Evolutionary conservation across 2,888 invertebrate genomes (phyloP).

Genomic region (Melipona bicolor): DNA sequence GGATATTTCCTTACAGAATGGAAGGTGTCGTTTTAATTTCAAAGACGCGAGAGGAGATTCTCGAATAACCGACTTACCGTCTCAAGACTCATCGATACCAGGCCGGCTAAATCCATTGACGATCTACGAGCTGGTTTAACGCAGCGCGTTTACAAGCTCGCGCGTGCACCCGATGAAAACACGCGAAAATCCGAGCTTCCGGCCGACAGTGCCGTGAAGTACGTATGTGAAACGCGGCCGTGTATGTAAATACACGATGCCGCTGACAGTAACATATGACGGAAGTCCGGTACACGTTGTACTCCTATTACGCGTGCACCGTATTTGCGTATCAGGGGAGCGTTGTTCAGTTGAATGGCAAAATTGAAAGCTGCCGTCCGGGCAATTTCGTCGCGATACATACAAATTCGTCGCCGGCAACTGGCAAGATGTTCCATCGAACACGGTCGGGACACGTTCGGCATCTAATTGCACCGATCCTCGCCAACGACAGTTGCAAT

Average conservation of each 20-base stretch:
- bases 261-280: constrained; percentile 63
- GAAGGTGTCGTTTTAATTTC: too few species aligned
- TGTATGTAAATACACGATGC: constrained; percentile 47
- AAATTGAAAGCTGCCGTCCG: constrained; percentile 55
- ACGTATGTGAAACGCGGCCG: background rate
- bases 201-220: constrained; percentile 32
- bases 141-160: constrained; percentile 33
- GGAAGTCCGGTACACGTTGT: constrained; percentile 62
- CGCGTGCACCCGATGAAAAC: constrained; percentile 46
- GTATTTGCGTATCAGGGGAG: constrained; percentile 43
- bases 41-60: too few species aligned
- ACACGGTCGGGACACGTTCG: background rate
- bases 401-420: background rate
- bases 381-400: constrained; percentile 37
- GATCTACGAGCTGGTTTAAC: constrained; percentile 43
- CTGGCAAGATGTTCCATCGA: constrained; percentile 37
- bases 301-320: constrained; percentile 52
- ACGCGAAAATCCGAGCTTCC: constrained; percentile 40
- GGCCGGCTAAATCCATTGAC: constrained; percentile 14
- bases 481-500: too few species aligned
- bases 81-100: background rate
- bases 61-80: background rate
- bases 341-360: constrained; percentile 43
- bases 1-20: too few species aligned
- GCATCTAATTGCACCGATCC: background rate